Evolutionary conservation across 2,797 vertebrate genomes (phyloP).

Genomic region (Crenichthys baileyi): DNA sequence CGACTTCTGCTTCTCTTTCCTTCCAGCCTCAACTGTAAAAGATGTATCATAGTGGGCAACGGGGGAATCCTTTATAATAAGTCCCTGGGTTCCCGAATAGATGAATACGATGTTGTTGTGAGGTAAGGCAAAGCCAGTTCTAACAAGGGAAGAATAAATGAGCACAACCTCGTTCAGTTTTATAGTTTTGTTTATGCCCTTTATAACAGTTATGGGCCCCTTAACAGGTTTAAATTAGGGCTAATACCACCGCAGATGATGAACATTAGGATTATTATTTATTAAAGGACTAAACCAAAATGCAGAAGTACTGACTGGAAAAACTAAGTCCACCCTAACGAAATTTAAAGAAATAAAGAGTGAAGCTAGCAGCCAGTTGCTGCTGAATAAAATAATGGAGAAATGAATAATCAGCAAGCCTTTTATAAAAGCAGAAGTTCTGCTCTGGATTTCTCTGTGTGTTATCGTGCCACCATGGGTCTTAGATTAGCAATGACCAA

Average conservation of each 20-base stretch:
- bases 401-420: background rate
- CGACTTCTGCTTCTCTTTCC: conserved; percentile 21
- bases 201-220: too few relatives aligned
- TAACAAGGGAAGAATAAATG: background rate
- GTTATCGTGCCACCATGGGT: background rate
- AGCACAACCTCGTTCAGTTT: background rate
- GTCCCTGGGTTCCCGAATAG: conserved; percentile 92
- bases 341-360: too few relatives aligned
- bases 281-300: background rate
- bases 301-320: background rate
- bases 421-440: background rate
- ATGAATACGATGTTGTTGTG: conserved; percentile 93
- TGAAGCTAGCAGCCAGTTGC: too few relatives aligned
- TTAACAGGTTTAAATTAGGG: too few relatives aligned
- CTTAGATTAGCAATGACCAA: background rate
- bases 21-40: conserved; percentile 89
- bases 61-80: conserved; percentile 96
- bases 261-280: background rate
- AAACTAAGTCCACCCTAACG: background rate
- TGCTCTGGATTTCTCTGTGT: background rate
- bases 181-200: background rate
- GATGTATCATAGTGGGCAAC: conserved; percentile 95
- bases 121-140: conserved; percentile 82
- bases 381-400: background rate
- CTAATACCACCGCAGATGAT: too few relatives aligned